Base-by-base conservation (phyloP, 2,797 vertebrate species). In the Enteromius afrohamiltoni region DNA sequence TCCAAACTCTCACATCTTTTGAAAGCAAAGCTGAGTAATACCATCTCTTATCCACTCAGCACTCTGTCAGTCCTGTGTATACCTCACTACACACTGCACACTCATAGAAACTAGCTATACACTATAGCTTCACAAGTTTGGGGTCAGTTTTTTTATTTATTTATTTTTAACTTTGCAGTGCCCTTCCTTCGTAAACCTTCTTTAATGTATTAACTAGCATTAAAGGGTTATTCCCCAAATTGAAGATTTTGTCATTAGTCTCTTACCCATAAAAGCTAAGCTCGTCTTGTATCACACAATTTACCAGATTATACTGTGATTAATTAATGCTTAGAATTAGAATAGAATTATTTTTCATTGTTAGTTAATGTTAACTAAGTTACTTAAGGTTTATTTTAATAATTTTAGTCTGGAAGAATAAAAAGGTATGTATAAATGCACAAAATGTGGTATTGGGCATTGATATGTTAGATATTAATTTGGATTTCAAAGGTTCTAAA, bases 1-100 rank as follows among this genome's bases (percentile, higher is more conserved):
- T 75, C 31, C 37, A 34, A 69, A n/a, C 81, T 58, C 49, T 55
- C 14, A 64, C 58, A 67, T 69, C 34, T 68, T 62, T 29, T 23
- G 21, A 65, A 58, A 42, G 37, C 60, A 21, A 67, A 51, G 45
- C 23, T 45, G 21, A 75, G 21, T 75, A 37, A 55, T 55, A 55
- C 51, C 51, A n/a, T 3, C 19, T 40, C 13, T 19, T 55, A 31
- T 55, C 21, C 11, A 75, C 31, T 55, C 51, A 37, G 29, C 16
- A 14, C 69, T 29, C 8, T 19, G 40, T 29, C 49, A 55, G 49
- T n/a, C 19, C 11, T 75, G 21, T 55, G 26, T 49, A 26, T 71
- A 49, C 42, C n/a, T 17, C 42, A 29, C 69, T 71, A 49, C 42
- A 55, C 31, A 73, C 4, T 47, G 1, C 23, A 49, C 70, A 73